phyloP scores from a whole-genome alignment of 2,888 invertebrate species.

The Lasioglossum marginatum region DNA sequence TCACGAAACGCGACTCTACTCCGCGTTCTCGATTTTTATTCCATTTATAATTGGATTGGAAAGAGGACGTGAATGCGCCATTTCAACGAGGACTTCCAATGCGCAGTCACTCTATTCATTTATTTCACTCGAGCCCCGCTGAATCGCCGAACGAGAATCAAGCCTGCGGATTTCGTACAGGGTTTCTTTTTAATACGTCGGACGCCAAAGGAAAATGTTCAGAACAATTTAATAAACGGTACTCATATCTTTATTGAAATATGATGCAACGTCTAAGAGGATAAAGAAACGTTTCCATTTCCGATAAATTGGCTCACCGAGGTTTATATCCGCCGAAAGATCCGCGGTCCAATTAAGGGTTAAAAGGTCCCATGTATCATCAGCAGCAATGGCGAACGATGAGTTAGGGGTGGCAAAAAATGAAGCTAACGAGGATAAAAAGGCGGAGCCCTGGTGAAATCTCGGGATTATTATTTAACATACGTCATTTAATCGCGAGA shows the following conservation, averaged over 20 bases:
- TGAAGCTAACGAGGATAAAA: not conserved
- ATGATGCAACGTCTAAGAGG: not conserved
- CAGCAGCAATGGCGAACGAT: not conserved
- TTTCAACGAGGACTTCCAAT: not conserved
- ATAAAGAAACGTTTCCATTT: not conserved
- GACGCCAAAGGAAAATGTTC: not conserved
- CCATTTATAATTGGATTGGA: conserved; percentile 6
- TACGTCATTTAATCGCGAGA: not conserved
- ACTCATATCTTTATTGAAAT: not conserved
- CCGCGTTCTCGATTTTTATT: not conserved
- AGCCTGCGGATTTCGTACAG: not conserved
- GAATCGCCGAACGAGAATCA: not conserved
- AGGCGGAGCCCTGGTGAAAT: not conserved
- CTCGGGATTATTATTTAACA: not conserved
- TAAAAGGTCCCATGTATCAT: not conserved
- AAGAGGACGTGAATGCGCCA: not conserved
- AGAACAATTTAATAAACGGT: not conserved
- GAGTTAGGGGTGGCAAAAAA: not conserved
- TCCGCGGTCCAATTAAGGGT: not conserved
- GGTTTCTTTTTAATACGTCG: not conserved
- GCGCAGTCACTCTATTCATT: conserved; percentile 1
- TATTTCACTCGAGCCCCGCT: not conserved
- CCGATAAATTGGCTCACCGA: no score
- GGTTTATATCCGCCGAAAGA: not conserved
- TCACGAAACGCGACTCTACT: not conserved